phyloP scores from a whole-genome alignment of 2,113 vertebrate species.

The Cinclus cinclus region DNA sequence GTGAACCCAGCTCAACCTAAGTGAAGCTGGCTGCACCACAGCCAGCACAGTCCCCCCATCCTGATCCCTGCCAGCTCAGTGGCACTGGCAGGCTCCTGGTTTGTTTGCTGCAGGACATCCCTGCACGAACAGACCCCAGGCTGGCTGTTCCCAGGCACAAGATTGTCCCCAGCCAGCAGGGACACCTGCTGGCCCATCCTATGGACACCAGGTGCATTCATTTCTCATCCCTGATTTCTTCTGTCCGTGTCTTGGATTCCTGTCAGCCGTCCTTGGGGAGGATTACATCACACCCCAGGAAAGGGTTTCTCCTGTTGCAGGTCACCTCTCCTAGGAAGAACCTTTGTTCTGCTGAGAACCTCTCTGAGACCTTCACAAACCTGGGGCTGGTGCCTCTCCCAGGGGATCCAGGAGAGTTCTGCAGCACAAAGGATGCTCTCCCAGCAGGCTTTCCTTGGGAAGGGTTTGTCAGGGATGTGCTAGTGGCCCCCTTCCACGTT shows the following conservation, averaged over 20 bases:
- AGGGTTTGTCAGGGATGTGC: not conserved
- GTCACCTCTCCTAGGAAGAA: not conserved
- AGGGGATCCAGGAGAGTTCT: not conserved
- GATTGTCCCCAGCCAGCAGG: not conserved
- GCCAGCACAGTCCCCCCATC: not conserved
- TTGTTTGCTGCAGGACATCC: not conserved
- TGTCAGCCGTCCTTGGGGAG: not conserved
- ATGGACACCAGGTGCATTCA: not conserved
- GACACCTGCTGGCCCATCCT: not conserved
- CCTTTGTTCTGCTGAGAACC: not conserved
- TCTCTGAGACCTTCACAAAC: not conserved
- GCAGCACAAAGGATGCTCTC: not conserved
- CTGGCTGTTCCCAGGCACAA: not conserved
- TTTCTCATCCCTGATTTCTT: not conserved
- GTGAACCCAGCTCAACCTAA: not conserved
- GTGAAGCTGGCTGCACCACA: not conserved
- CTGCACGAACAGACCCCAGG: not conserved
- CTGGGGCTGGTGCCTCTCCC: not conserved
- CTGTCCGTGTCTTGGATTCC: not conserved
- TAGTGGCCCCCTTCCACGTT: fast-evolving
- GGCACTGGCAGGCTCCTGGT: not conserved
- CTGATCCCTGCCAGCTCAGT: not conserved
- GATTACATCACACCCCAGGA: not conserved
- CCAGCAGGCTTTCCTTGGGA: not conserved
- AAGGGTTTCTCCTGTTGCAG: not conserved